Conservation (phyloP, 2,888 invertebrate species). For the Drosophila koepferae region DNA sequence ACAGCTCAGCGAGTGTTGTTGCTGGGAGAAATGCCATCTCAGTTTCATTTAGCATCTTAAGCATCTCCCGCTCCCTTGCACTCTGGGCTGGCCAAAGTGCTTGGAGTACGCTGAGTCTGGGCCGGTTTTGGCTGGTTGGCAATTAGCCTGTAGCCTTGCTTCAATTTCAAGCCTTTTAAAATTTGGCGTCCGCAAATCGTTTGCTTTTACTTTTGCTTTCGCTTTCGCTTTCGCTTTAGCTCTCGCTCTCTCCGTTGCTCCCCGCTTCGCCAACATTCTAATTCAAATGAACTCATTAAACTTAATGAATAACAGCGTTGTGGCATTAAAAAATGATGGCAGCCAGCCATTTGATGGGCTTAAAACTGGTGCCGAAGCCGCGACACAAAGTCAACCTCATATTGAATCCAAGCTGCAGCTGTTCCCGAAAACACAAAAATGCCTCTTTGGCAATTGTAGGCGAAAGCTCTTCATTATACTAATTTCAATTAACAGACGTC, state of each 20-base stretch:
- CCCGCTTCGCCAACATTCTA: conserved; percentile 14
- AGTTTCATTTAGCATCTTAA: conserved; percentile 18
- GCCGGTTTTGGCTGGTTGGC: conserved; percentile 41
- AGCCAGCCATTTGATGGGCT: conserved; percentile 61
- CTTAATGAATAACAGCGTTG: conserved; percentile 69
- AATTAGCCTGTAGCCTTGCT: conserved; percentile 63
- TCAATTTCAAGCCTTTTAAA: conserved; percentile 70
- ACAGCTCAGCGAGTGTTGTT: conserved; percentile 2
- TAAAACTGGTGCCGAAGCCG: conserved; percentile 39
- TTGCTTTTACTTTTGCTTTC: conserved; percentile 20
- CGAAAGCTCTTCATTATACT: neutral
- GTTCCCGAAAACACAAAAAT: conserved; percentile 5
- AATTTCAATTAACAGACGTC: neutral
- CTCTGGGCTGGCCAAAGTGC: neutral
- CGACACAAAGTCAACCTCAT: conserved; percentile 16
- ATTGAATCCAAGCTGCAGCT: conserved; percentile 5
- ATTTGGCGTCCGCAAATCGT: conserved; percentile 62
- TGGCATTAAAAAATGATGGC: conserved; percentile 45
- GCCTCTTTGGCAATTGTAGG: neutral
- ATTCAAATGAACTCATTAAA: conserved; percentile 75
- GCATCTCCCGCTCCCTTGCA: neutral
- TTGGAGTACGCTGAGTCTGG: conserved; percentile 12
- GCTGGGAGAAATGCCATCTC: conserved; percentile 11
- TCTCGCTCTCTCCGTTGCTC: neutral
- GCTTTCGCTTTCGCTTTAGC: conserved; percentile 17